Base-by-base conservation (phyloP, 2,888 invertebrate species). In the Agrochola lota region DNA sequence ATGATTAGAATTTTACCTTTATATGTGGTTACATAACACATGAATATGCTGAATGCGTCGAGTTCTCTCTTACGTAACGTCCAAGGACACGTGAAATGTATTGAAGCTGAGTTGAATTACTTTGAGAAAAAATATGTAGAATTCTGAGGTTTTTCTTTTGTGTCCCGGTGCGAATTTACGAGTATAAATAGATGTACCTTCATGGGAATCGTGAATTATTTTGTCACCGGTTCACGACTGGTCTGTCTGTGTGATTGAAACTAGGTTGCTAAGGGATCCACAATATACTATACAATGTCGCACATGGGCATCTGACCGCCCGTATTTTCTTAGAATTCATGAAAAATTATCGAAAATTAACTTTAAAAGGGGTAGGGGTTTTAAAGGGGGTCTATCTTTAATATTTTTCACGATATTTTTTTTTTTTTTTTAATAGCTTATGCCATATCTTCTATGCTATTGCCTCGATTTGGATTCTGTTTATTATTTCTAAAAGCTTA, bases 41-140 rank as follows among this genome's bases (percentile, higher is more conserved):
- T 64, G 76, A 76, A 78, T 66, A 68, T 59, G 62, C 63, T 81
- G 74, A 75, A 71, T 81, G 26, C n/a, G 46, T 64, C 46, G 49
- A 68, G 71, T 67, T 74, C 35, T 55, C 26, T 75, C 57, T 85
- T 82, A 57, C 55, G 43, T 72, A 85, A 84, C 23, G 12, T 20
- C 77, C 79, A 75, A 84, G 68, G 81, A 74, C 74, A 77, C 64
- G n/a, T 68, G 59, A 15, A 64, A 77, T 81, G 66, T 78, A 84
- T 77, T 71, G 73, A 75, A 71, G 62, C 71, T 55, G 46, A 71
- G 74, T 68, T 70, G 63, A 77, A 79, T 84, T 82, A 67, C 67
- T 77, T 74, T 67, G 52, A 17, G 52, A 46, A 73, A 76, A 77
- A 71, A 81, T 78, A 84, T 71, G 55, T n/a, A 68, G 59, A 40